Evolutionary conservation across 2,113 vertebrate species (phyloP).

Genomic region (Gallinago jamesoni): DNA sequence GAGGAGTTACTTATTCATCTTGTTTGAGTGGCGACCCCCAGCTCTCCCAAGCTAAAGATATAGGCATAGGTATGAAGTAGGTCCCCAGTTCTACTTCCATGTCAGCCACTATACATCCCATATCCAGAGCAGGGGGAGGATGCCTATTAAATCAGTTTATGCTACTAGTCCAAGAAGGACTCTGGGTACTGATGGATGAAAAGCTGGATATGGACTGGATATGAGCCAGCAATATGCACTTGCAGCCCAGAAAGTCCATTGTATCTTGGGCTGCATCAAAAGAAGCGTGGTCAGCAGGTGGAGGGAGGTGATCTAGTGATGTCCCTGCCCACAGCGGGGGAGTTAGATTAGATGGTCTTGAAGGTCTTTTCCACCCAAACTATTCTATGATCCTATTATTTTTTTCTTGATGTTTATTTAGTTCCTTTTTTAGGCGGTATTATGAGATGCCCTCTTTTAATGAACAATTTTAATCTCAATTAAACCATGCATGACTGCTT

Average conservation of each 20-base stretch:
- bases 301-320: rapidly evolving
- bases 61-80: neutral
- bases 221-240: rapidly evolving
- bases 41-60: neutral
- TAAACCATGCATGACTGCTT: neutral
- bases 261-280: neutral
- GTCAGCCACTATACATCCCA: neutral
- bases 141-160: neutral
- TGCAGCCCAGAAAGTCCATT: neutral
- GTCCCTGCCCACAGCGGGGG: neutral
- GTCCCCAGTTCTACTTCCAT: neutral
- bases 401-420: neutral
- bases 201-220: neutral
- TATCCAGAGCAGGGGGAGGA: neutral
- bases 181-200: neutral
- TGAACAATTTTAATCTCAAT: neutral
- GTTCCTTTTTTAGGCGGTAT: neutral
- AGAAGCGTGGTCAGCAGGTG: rapidly evolving
- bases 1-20: neutral
- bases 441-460: neutral
- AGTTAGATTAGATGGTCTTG: neutral
- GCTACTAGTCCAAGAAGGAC: neutral
- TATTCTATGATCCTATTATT: neutral
- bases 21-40: neutral
- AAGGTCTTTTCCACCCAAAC: neutral